phyloP scores from a whole-genome alignment of 1,140 invertebrate genomes.

The Plodia interpunctella region DNA sequence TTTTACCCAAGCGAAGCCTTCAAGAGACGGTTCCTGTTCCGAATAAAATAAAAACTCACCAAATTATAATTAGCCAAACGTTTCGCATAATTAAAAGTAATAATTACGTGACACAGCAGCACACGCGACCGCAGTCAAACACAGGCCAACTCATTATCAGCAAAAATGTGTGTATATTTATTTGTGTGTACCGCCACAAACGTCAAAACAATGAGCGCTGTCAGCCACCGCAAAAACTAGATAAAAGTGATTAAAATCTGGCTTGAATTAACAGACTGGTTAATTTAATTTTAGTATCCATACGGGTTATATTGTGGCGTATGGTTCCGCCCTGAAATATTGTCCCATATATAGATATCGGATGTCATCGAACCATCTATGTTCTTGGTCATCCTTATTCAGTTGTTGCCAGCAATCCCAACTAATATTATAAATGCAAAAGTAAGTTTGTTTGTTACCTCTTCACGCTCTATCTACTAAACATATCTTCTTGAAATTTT shows the following conservation, averaged over 20 bases:
- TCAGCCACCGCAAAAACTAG: constrained; percentile 66
- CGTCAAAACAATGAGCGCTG: constrained; percentile 54
- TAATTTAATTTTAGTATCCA: background rate
- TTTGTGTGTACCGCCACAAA: constrained; percentile 38
- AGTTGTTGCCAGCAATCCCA: too few species aligned
- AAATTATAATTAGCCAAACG: constrained; percentile 46
- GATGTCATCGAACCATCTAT: too few species aligned
- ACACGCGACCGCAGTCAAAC: constrained; percentile 67
- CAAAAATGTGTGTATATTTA: constrained; percentile 72
- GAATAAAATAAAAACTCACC: background rate
- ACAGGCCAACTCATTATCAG: constrained; percentile 69
- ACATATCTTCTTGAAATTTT: too few species aligned
- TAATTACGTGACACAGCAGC: constrained; percentile 54
- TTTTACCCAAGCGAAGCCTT: too few species aligned
- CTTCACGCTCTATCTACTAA: too few species aligned
- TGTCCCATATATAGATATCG: too few species aligned
- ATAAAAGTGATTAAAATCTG: constrained; percentile 50
- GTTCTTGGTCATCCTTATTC: too few species aligned
- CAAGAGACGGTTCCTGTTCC: too few species aligned
- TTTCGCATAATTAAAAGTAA: constrained; percentile 60
- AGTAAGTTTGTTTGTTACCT: too few species aligned
- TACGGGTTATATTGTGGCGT: too few species aligned
- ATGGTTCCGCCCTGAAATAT: too few species aligned
- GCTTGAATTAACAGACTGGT: constrained; percentile 19
- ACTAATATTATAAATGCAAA: too few species aligned